These are phyloP conservation scores for Luperina testacea DNA, from an alignment of 2,888 invertebrate species.

Conservation along the genomic window DNA sequence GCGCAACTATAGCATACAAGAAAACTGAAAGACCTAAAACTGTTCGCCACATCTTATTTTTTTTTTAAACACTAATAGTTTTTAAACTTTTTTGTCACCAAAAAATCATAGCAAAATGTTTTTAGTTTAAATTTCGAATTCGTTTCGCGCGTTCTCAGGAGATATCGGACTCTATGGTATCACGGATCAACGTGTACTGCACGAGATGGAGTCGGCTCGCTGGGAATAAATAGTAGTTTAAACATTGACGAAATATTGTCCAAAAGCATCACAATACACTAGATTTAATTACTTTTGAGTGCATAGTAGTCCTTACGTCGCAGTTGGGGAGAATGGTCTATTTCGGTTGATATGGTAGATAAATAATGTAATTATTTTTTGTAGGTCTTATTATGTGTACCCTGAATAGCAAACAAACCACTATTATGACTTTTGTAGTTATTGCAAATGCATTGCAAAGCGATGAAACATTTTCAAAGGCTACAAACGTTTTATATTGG, in stretches of 20 bases:
- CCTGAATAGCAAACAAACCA: conserved; percentile 23
- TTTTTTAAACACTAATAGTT: not conserved
- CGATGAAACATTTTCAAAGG: conserved; percentile 21
- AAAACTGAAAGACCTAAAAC: conserved; percentile 58
- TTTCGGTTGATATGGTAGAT: not conserved
- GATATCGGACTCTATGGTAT: conserved; percentile 47
- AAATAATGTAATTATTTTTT: conserved; percentile 1
- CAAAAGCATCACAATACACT: conserved; percentile 49
- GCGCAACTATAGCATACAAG: conserved; percentile 65
- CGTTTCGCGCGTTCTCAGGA: conserved; percentile 37
- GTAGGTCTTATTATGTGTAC: conserved; percentile 1
- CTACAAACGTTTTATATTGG: conserved; percentile 9
- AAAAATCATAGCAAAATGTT: conserved; percentile 7
- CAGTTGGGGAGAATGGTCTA: conserved; percentile 22
- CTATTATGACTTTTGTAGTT: conserved; percentile 27
- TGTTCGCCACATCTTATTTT: conserved; percentile 69
- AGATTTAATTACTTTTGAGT: conserved; percentile 52
- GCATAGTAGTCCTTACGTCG: conserved; percentile 13
- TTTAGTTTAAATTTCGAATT: conserved; percentile 41
- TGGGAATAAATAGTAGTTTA: conserved; percentile 73
- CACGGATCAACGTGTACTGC: conserved; percentile 75
- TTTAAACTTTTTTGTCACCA: not conserved
- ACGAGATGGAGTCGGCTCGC: conserved; percentile 69
- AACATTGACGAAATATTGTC: conserved; percentile 59
- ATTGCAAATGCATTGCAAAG: conserved; percentile 19